Percentiles rank a stretch among this genome's conserved stretches.
Conservation (phyloP, 2,797 vertebrate genomes). For the Cirrhinus mrigala region DNA sequence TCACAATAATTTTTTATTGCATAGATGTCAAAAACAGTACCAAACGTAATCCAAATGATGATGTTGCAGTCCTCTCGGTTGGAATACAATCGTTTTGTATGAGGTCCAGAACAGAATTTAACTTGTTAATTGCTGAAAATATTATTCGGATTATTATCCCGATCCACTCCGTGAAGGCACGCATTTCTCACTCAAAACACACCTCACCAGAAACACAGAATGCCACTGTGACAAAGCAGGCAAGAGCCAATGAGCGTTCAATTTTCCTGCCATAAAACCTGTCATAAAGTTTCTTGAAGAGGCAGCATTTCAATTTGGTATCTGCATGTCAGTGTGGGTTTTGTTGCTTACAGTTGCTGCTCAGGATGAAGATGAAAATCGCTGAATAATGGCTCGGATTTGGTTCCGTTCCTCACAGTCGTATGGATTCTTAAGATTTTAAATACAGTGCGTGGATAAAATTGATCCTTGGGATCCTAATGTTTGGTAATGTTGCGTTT, state of each 20-base stretch:
- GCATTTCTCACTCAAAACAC: too few species aligned
- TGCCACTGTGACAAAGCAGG: background rate
- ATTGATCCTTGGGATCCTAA: too few species aligned
- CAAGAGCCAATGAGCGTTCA: background rate
- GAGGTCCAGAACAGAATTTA: constrained; percentile 43
- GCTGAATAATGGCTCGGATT: background rate
- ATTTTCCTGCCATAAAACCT: background rate
- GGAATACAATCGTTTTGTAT: constrained; percentile 58
- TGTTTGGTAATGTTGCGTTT: too few species aligned
- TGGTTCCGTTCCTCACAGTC: background rate
- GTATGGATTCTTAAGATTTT: background rate
- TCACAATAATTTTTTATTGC: constrained; percentile 24
- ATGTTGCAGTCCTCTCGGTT: background rate
- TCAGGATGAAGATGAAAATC: background rate
- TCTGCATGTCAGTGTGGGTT: background rate
- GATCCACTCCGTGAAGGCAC: too few species aligned
- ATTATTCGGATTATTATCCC: too few species aligned
- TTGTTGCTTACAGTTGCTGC: background rate
- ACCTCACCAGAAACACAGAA: background rate
- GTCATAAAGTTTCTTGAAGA: background rate
- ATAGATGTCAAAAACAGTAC: too few species aligned
- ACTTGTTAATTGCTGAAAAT: background rate
- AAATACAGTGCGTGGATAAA: background rate
- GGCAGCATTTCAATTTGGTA: background rate
- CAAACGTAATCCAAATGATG: background rate